These are phyloP conservation scores for Tachina fera DNA, from an alignment of 2,888 invertebrate genomes.

Conservation along the genomic window DNA sequence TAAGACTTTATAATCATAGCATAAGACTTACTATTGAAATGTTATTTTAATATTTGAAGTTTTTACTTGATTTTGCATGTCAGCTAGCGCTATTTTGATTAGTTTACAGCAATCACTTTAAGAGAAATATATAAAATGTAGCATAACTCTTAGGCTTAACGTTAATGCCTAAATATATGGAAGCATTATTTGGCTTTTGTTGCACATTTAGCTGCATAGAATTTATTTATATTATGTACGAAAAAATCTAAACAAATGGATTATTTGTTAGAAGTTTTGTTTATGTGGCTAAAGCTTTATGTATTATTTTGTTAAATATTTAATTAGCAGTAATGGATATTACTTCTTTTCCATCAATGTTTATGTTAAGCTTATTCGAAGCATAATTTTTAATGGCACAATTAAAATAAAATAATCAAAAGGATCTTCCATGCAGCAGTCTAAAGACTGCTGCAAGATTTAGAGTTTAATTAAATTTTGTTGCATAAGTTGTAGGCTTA, in stretches of 20 bases:
- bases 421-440: background rate
- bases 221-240: background rate
- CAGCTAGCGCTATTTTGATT: no score
- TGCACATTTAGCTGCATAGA: constrained; percentile 21
- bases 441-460: constrained; percentile 28
- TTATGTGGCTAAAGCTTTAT: background rate
- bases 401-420: background rate
- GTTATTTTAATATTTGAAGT: no score
- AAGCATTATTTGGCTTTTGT: constrained; percentile 10
- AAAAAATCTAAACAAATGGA: background rate
- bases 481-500: constrained; percentile 17
- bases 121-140: constrained; percentile 21
- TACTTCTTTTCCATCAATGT: background rate
- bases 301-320: background rate
- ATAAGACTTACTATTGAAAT: no score
- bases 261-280: no score
- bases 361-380: background rate
- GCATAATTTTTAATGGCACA: background rate
- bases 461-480: background rate
- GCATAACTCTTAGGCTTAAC: constrained; percentile 51
- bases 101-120: no score
- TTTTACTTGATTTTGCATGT: no score
- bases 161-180: constrained; percentile 1
- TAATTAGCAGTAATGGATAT: constrained; percentile 21
- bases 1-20: no score